Conservation (phyloP, 1,140 invertebrate genomes). For the Fopius arisanus region DNA sequence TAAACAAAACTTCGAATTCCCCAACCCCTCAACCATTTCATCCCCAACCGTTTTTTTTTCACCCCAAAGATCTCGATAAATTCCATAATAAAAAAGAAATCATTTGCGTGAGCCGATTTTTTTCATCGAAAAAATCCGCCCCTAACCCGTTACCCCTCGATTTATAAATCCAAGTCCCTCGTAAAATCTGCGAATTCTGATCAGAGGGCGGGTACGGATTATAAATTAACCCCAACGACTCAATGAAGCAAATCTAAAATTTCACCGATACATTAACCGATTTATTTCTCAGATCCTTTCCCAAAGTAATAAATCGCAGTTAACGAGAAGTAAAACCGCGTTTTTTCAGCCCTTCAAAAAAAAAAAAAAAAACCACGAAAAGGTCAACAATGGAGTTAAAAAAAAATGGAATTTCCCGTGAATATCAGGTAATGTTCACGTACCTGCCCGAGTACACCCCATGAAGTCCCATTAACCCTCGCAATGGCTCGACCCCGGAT, state of each 20-base stretch:
- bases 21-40: neutral
- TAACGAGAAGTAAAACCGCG: slow-evolving; percentile 22
- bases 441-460: slow-evolving; percentile 24
- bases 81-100: neutral
- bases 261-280: neutral
- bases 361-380: neutral
- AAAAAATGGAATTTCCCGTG: slow-evolving; percentile 1
- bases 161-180: neutral
- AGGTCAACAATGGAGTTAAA: neutral
- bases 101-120: neutral
- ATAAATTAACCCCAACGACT: neutral
- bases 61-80: neutral
- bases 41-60: neutral
- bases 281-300: neutral
- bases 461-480: slow-evolving; percentile 34
- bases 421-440: neutral
- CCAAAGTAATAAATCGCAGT: slow-evolving; percentile 8
- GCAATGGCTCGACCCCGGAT: slow-evolving; percentile 36
- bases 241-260: neutral
- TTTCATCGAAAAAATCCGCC: neutral
- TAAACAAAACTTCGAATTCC: no score
- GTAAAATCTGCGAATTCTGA: neutral
- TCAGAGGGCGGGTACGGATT: neutral
- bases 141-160: neutral
- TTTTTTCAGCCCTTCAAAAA: neutral